Percentiles rank a stretch among this genome's conserved stretches.
These are phyloP conservation scores for Holotrichia oblita DNA, from an alignment of 1,140 invertebrate genomes.

Conservation along the genomic window DNA sequence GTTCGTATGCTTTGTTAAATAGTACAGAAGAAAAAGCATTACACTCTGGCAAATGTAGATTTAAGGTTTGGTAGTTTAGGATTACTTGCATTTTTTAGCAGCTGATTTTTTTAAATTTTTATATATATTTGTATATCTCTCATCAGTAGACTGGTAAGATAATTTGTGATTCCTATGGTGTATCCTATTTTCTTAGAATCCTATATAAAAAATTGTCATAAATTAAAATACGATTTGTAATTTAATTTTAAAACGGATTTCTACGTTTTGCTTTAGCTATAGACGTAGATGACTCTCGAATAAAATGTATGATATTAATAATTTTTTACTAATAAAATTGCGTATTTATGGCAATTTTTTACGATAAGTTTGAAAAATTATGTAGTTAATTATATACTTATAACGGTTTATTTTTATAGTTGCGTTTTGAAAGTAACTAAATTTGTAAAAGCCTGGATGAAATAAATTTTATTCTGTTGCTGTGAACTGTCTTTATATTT, in stretches of 20 bases:
- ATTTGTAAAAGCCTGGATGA: slow-evolving; percentile 2
- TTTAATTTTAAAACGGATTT: too few species aligned
- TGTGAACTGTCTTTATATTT: background rate
- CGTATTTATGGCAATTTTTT: background rate
- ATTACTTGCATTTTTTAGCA: slow-evolving; percentile 2
- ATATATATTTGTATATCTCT: background rate
- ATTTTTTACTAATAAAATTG: too few species aligned
- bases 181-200: background rate
- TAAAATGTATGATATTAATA: background rate
- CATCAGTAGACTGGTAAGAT: background rate
- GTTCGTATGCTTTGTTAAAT: slow-evolving; percentile 16
- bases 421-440: background rate
- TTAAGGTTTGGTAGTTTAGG: slow-evolving; percentile 25
- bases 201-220: background rate
- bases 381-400: background rate
- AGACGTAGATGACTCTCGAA: too few species aligned
- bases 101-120: slow-evolving; percentile 21
- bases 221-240: background rate
- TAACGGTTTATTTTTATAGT: slow-evolving; percentile 16
- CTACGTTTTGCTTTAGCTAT: too few species aligned
- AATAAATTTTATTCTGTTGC: background rate
- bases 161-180: background rate
- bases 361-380: background rate
- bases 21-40: background rate
- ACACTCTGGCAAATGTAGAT: background rate